Conservation (phyloP, 1,140 invertebrate species). For the Cydia strobilella region DNA sequence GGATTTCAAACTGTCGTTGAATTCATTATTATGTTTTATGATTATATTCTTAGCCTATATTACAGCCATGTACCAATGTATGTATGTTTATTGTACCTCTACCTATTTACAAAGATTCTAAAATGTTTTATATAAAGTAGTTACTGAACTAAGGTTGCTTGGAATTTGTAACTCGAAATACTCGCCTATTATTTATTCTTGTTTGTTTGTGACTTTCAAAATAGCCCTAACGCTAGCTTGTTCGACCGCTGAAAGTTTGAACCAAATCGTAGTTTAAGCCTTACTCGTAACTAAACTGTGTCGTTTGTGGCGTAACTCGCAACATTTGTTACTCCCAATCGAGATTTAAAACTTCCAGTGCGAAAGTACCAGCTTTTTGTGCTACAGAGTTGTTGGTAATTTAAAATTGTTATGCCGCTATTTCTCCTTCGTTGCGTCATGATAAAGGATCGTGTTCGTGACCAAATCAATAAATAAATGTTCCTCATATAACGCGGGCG, state of each 20-base stretch:
- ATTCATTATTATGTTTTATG: no score
- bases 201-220: neutral
- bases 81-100: neutral
- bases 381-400: neutral
- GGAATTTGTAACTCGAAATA: neutral
- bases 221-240: constrained; percentile 8
- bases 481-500: no score
- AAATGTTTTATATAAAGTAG: neutral
- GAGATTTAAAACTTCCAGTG: constrained; percentile 55
- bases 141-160: neutral
- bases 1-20: no score
- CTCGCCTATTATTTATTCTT: neutral
- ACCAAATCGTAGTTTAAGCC: constrained; percentile 14
- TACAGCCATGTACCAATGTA: neutral
- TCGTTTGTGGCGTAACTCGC: constrained; percentile 52
- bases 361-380: neutral
- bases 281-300: constrained; percentile 48
- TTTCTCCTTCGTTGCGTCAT: neutral
- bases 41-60: no score
- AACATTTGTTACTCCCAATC: constrained; percentile 57
- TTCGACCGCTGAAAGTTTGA: constrained; percentile 14
- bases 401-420: neutral
- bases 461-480: no score
- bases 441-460: no score
- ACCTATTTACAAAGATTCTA: neutral